Percentiles rank a stretch among this genome's conserved stretches.
phyloP scores from a whole-genome alignment of 2,888 invertebrate species.

The Alentia gelatinosa region DNA sequence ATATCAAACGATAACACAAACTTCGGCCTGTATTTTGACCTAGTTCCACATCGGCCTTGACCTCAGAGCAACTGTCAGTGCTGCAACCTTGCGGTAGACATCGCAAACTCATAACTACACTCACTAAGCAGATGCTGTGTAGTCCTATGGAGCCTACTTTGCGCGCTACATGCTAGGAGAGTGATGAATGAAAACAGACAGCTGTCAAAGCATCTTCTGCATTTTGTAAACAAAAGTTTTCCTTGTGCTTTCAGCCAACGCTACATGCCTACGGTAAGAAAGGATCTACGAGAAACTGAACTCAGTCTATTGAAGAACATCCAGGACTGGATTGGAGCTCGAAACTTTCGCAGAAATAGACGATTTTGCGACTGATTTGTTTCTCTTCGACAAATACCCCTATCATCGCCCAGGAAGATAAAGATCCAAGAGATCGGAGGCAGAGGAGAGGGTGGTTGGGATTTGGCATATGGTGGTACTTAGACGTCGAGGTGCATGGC shows the following conservation, averaged over 20 bases:
- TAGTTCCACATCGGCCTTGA: not conserved
- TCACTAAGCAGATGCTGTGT: not conserved
- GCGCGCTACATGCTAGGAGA: not conserved
- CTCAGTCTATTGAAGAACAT: not conserved
- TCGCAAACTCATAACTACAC: not conserved
- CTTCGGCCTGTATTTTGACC: not conserved
- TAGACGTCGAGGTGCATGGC: not conserved
- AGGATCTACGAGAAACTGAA: not conserved
- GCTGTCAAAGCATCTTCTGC: not conserved
- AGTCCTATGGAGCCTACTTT: not conserved
- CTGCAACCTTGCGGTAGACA: not conserved
- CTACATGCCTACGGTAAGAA: not conserved
- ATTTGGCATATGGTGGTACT: not conserved
- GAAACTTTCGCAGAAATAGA: not conserved
- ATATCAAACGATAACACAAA: too few relatives aligned
- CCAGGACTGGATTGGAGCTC: not conserved
- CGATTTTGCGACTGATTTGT: not conserved
- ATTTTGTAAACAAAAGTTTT: conserved; percentile 4
- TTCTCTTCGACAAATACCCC: not conserved
- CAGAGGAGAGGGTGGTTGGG: not conserved
- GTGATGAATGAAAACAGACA: not conserved
- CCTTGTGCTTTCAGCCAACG: not conserved
- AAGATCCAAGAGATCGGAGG: not conserved
- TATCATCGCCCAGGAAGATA: not conserved
- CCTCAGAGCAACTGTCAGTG: not conserved